These are phyloP conservation scores for Gryllus bimaculatus DNA, from an alignment of 1,140 invertebrate genomes.

Conservation along the genomic window DNA sequence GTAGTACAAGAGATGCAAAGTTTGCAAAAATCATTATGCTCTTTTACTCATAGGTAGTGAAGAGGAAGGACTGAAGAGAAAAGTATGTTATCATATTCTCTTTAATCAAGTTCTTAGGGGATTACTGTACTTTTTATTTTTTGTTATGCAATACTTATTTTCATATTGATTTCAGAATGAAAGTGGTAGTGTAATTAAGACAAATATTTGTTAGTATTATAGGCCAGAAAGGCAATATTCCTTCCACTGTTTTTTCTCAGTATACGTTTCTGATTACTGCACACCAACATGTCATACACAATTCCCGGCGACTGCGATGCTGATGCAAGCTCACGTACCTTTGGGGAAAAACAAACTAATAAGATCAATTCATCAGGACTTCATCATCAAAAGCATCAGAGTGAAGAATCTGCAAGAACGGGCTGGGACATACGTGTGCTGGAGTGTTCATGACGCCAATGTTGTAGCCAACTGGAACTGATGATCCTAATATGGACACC, in stretches of 20 bases:
- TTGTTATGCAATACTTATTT: too few species aligned
- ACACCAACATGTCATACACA: background rate
- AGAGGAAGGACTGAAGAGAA: too few species aligned
- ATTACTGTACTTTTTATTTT: too few species aligned
- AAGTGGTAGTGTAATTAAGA: background rate
- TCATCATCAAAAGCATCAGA: background rate
- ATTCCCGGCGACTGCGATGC: background rate
- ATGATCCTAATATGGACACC: slow-evolving; percentile 65
- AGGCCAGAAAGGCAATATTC: background rate
- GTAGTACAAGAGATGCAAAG: too few species aligned
- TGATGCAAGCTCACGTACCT: background rate
- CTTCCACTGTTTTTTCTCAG: background rate
- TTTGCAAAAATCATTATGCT: too few species aligned
- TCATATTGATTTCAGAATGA: background rate
- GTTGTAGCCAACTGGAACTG: slow-evolving; percentile 79
- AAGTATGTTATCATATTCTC: too few species aligned
- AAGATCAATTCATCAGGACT: background rate
- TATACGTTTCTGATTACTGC: background rate
- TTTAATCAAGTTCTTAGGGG: too few species aligned
- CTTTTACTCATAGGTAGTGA: too few species aligned
- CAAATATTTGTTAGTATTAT: background rate
- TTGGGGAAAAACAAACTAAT: background rate
- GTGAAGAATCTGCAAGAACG: background rate
- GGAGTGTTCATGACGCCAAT: slow-evolving; percentile 84
- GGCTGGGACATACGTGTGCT: slow-evolving; percentile 47